Conservation (phyloP, 2,113 vertebrate species). For the Anguilla rostrata region DNA sequence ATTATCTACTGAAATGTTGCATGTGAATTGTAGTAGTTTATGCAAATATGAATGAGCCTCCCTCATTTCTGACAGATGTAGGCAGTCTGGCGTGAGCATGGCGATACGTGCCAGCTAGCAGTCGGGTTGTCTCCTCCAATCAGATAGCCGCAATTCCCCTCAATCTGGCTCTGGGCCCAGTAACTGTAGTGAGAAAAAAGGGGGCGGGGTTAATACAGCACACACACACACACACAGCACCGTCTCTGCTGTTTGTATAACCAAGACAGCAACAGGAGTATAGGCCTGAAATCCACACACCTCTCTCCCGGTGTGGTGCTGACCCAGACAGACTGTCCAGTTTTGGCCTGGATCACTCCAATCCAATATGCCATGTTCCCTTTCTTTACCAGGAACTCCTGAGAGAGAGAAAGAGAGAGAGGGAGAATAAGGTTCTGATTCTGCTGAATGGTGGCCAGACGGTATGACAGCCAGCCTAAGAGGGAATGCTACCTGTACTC, state of each 20-base stretch:
- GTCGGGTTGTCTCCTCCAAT: fast-evolving
- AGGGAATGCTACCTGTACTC: constrained; percentile 51
- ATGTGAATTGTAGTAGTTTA: neutral
- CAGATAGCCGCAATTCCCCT: constrained; percentile 49
- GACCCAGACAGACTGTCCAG: constrained; percentile 59
- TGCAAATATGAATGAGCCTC: neutral
- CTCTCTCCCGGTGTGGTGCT: constrained; percentile 25
- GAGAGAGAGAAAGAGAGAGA: constrained; percentile 19
- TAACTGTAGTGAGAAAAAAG: constrained; percentile 46
- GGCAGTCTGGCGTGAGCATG: constrained; percentile 22
- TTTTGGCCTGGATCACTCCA: constrained; percentile 38
- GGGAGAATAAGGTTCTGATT: too few relatives aligned
- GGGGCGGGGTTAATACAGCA: neutral
- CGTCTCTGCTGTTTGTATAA: neutral
- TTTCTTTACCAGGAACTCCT: constrained; percentile 51
- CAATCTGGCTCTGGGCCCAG: neutral
- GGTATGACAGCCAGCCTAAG: too few relatives aligned
- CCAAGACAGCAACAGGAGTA: neutral
- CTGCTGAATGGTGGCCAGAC: neutral
- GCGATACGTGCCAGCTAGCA: constrained; percentile 46
- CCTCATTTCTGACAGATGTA: constrained; percentile 63
- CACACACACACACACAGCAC: neutral
- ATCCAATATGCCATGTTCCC: constrained; percentile 56
- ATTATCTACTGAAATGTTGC: too few relatives aligned
- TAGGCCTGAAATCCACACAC: constrained; percentile 23